phyloP scores from a whole-genome alignment of 2,113 vertebrate species.

The Mustela lutreola region DNA sequence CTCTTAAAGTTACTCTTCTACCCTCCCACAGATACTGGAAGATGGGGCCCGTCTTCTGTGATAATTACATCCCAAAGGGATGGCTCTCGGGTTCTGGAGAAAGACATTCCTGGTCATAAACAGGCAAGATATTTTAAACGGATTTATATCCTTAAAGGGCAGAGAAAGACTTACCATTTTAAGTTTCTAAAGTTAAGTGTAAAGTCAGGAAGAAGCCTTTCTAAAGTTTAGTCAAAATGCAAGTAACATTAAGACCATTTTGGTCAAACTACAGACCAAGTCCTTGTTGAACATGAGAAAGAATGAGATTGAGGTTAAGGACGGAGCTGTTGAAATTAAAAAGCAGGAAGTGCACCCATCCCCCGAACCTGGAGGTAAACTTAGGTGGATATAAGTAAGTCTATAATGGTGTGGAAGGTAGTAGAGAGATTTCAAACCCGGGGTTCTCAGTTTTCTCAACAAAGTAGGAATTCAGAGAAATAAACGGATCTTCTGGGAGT shows the following conservation, averaged over 20 bases:
- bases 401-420: fast-evolving
- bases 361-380: background rate
- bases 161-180: background rate
- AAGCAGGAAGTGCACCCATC: background rate
- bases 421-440: background rate
- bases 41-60: background rate
- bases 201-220: background rate
- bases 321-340: background rate
- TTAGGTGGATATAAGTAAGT: background rate
- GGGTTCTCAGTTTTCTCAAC: background rate
- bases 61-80: background rate
- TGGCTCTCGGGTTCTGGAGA: background rate
- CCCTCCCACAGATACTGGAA: background rate
- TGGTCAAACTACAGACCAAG: background rate
- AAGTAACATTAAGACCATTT: background rate
- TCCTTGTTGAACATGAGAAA: background rate
- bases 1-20: background rate
- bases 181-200: background rate
- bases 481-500: background rate
- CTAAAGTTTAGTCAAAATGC: background rate
- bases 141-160: background rate
- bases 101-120: background rate
- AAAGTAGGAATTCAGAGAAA: constrained; percentile 16
- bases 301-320: background rate
- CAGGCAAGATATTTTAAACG: background rate